phyloP scores from a whole-genome alignment of 1,140 invertebrate species.

The Streblospio benedicti region DNA sequence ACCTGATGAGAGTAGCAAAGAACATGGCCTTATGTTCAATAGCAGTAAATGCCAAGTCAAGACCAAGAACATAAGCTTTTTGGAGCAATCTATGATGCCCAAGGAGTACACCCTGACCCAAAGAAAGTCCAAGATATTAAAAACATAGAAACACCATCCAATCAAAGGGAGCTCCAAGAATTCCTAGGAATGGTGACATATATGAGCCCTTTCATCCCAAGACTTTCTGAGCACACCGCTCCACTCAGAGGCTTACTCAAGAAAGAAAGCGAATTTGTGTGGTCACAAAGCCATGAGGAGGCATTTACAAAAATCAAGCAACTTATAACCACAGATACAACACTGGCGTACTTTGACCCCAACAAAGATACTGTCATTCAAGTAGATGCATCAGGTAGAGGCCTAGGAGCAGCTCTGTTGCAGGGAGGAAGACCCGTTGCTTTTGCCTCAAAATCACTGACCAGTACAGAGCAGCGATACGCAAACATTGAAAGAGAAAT shows the following conservation, averaged over 20 bases:
- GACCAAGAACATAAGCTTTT: slow-evolving; percentile 6
- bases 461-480: slow-evolving; percentile 7
- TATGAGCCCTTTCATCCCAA: slow-evolving; percentile 18
- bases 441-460: neutral
- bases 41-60: slow-evolving; percentile 25
- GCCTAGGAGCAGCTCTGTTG: slow-evolving; percentile 43
- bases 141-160: slow-evolving; percentile 17
- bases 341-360: slow-evolving; percentile 27
- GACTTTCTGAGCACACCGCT: slow-evolving; percentile 10
- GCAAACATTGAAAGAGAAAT: slow-evolving; percentile 11
- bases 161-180: slow-evolving; percentile 20
- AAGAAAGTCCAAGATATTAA: slow-evolving; percentile 39
- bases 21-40: slow-evolving; percentile 40
- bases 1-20: slow-evolving; percentile 33
- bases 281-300: slow-evolving; percentile 3
- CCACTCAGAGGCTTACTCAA: slow-evolving; percentile 8
- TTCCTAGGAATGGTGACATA: slow-evolving; percentile 26
- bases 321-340: slow-evolving; percentile 15
- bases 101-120: slow-evolving; percentile 42
- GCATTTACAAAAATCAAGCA: slow-evolving; percentile 24
- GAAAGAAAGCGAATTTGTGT: slow-evolving; percentile 5
- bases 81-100: slow-evolving; percentile 29
- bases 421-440: slow-evolving; percentile 37
- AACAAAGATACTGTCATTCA: slow-evolving; percentile 23
- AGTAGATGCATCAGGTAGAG: slow-evolving; percentile 28